Percentiles rank a stretch among this genome's conserved stretches.
Conservation (phyloP, 2,888 invertebrate species). For the Agrochola litura region DNA sequence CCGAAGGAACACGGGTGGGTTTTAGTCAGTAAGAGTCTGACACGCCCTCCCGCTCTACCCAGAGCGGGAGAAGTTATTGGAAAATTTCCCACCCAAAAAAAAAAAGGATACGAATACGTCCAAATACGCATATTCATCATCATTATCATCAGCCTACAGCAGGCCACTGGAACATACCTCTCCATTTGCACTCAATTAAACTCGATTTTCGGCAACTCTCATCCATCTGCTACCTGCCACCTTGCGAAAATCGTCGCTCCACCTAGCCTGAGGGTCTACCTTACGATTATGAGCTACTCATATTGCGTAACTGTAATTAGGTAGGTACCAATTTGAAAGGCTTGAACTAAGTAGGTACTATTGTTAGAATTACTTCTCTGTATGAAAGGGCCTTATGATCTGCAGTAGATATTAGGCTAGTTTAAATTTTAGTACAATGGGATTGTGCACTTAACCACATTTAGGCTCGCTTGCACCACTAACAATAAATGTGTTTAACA, state of each 20-base stretch:
- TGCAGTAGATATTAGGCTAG: background rate
- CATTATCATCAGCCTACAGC: too few species aligned
- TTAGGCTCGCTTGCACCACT: too few species aligned
- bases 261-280: background rate
- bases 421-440: background rate
- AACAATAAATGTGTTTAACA: background rate
- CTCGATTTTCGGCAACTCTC: background rate
- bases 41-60: too few species aligned
- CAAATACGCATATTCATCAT: background rate
- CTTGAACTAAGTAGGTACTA: background rate
- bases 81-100: too few species aligned
- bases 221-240: background rate
- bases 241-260: background rate
- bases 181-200: background rate
- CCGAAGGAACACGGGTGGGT: too few species aligned
- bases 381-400: background rate
- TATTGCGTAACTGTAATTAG: background rate
- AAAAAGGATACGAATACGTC: background rate
- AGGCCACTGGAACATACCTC: too few species aligned
- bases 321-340: background rate
- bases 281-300: background rate
- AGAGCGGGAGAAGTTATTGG: too few species aligned
- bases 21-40: too few species aligned
- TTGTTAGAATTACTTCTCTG: accelerated
- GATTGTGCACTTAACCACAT: background rate